These are phyloP conservation scores for Drosophila nigrodunni DNA, from an alignment of 1,140 invertebrate genomes.

Conservation along the genomic window DNA sequence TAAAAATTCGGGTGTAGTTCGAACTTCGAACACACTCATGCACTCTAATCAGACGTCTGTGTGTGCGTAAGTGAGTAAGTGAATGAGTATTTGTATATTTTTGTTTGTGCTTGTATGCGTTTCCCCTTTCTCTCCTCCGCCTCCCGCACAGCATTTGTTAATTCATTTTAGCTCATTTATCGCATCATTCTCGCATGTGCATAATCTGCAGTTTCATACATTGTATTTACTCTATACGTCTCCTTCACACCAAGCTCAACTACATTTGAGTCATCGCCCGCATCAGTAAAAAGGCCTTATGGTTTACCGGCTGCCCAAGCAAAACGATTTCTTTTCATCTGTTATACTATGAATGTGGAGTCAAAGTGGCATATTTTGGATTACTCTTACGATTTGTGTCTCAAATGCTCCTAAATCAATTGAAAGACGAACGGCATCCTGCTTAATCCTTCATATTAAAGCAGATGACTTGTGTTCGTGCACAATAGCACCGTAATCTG, in stretches of 20 bases:
- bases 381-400: conserved; percentile 34
- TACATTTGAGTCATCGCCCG: conserved; percentile 57
- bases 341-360: conserved; percentile 21
- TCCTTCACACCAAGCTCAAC: neutral
- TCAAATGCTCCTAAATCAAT: conserved; percentile 62
- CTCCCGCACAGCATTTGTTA: conserved; percentile 42
- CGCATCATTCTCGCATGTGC: conserved; percentile 58
- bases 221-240: conserved; percentile 13
- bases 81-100: conserved; percentile 9
- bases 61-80: conserved; percentile 13
- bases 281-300: conserved; percentile 3
- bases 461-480: conserved; percentile 44
- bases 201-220: conserved; percentile 32
- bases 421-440: conserved; percentile 43
- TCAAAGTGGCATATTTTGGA: conserved; percentile 59
- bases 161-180: conserved; percentile 72
- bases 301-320: neutral
- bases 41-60: conserved; percentile 26
- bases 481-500: conserved; percentile 8
- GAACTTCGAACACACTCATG: conserved; percentile 51
- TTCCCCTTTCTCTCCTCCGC: neutral
- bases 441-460: conserved; percentile 32
- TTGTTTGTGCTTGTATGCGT: neutral
- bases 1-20: conserved; percentile 59
- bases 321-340: conserved; percentile 6